Base-by-base conservation (phyloP, 2,797 vertebrate species). In the Chaenodraco wilsoni region DNA sequence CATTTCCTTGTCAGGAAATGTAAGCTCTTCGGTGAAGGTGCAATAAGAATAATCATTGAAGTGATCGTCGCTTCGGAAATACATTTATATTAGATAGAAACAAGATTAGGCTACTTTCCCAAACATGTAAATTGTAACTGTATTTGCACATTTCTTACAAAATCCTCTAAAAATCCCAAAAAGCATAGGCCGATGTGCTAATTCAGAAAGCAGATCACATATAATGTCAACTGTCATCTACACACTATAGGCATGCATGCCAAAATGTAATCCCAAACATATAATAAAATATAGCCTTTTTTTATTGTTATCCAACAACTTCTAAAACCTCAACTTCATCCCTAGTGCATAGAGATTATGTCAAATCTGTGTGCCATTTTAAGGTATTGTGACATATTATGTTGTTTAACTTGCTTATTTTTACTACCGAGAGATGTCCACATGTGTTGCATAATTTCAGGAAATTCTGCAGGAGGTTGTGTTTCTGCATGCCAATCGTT, bases 1-100 rank as follows among this genome's bases (percentile, higher is more conserved):
- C 21, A 59, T 8, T 48, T 50, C 60, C 74, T 74, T 21, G 17
- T 11, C 19, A 15, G 31, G 63, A 65, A 37, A 60, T 15, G 19
- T 57, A 1, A 56, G 3, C 27, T 67, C 50, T 14, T 54, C 33
- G 52, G 49, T 50, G 52, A 37, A 7, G 33, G 6, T 37, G 33
- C 33, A 37, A 37, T 1, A 37, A 9, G 8, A 37, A 37, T 7
- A 37, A 37, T 37, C 33, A 50, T 19, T 63, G n/a, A 21, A 33
- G 40, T 23, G 40, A 43, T 43, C 13, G 23, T 54, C 19, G 11
- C 23, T 54, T 31, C 1, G 8, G 1, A 41, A 19, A 40, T 13
- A 41, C 12, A 17, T 8, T 27, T 27, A 27, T 27, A 27, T 27
- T 27, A 27, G 27, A 27, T 5, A 27, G 12, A 50, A 37, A 33